Percentiles rank a stretch among this genome's conserved stretches.
Conservation (phyloP, 2,888 invertebrate genomes). For the Phyllotreta cruciferae region DNA sequence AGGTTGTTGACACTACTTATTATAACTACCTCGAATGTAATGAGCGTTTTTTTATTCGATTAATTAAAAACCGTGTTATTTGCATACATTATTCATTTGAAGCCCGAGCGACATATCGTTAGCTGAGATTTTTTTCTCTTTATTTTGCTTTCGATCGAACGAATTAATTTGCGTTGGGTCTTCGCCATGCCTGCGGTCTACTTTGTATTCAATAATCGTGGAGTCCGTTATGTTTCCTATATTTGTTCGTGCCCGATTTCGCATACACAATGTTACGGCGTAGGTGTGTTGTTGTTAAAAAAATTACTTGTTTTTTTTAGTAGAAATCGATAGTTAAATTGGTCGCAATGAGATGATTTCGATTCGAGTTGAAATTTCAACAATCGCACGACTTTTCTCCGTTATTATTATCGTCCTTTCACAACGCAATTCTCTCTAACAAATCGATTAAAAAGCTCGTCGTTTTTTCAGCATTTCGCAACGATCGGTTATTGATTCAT, state of each 20-base stretch:
- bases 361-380: no score
- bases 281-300: constrained; percentile 24
- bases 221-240: constrained; percentile 37
- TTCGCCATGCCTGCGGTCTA: constrained; percentile 24
- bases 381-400: no score
- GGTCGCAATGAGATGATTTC: no score
- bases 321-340: neutral
- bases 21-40: no score
- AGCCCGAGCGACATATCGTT: no score
- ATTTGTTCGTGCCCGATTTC: constrained; percentile 27
- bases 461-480: neutral
- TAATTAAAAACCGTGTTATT: no score
- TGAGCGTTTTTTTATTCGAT: no score
- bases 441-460: neutral
- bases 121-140: neutral
- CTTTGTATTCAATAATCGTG: constrained; percentile 38
- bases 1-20: no score
- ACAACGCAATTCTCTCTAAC: neutral
- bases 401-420: neutral
- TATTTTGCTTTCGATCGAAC: constrained; percentile 2
- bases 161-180: constrained; percentile 19
- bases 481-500: constrained; percentile 13
- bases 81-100: no score
- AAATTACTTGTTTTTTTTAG: constrained; percentile 2
- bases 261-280: constrained; percentile 13